Evolutionary conservation across 2,797 vertebrate species (phyloP).

Genomic region (Lepidocolaptes lacrymiger): DNA sequence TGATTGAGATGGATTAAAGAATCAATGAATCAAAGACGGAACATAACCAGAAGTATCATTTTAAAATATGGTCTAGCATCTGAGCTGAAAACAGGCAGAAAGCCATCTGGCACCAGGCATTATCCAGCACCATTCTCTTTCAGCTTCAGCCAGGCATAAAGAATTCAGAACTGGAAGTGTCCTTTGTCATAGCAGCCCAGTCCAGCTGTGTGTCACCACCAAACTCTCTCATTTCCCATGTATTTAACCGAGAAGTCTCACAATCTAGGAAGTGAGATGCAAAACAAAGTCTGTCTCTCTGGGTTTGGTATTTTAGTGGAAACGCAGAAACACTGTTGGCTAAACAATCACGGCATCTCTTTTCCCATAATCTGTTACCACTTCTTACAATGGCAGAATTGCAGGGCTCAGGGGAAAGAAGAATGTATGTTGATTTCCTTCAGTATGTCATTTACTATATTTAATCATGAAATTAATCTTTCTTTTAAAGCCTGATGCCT

Average conservation of each 20-base stretch:
- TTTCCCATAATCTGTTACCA: neutral
- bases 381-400: neutral
- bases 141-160: slow-evolving; percentile 19
- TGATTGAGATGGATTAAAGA: neutral
- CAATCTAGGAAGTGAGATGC: neutral
- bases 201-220: neutral
- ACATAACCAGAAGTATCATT: slow-evolving; percentile 22
- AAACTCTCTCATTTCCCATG: neutral
- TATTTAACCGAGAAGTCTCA: neutral
- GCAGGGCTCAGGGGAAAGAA: neutral
- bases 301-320: neutral
- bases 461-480: neutral
- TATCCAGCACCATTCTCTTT: slow-evolving; percentile 17
- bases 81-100: neutral
- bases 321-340: neutral
- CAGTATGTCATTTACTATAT: neutral
- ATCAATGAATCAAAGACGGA: neutral
- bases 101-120: neutral
- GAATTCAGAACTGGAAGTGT: neutral
- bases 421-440: accelerated
- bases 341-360: neutral
- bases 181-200: slow-evolving; percentile 4
- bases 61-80: neutral
- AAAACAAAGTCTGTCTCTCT: neutral
- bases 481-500: neutral